Base-by-base conservation (phyloP, 2,888 invertebrate genomes). In the Drosophila helvetica region DNA sequence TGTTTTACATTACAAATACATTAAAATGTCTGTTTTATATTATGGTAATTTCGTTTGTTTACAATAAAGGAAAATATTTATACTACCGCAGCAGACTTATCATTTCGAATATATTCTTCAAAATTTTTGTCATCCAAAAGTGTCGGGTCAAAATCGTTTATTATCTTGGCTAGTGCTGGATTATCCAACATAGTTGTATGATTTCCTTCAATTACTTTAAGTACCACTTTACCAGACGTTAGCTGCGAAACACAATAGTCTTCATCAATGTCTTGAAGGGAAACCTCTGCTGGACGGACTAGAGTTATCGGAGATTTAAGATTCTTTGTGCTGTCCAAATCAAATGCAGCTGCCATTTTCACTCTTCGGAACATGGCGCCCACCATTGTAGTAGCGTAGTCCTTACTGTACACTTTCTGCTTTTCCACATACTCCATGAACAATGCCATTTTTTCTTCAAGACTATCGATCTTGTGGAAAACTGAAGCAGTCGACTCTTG, bases 101-200 rank as follows among this genome's bases (percentile, higher is more conserved):
- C 74, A 47, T 87, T 83, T 6, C 86, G 85, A 43, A 91, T 80
- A 58, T 90, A 91, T 38, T 88, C 71, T 64, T 90, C 90, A 64
- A 91, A 91, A 48, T 69, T 77, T 55, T 90, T 91, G 60, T 91
- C 90, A 33, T 91, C 91, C 58, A 89, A 55, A 1, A 88, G 60
- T 15, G 78, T 63, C 0, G 92, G 92, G 86, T 92, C 90, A 42
- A 89, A 86, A 33, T 91, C 91, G 70, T 95, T 95, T 51, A 96
- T 94, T 38, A 95, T 93, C 77, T 95, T 93, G 0, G 94, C 93
- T 54, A 94, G 92, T 77, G 94, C 94, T 54, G 93, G 93, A 81
- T 94, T 95, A 15, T 95, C 94, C 77, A 96, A 87, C 80, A 96
- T 95, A 46, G 94, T 94, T 0, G 93, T 90, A 82, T 96, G 96